Conservation (phyloP, 2,113 vertebrate species). For the Amia ocellicauda region DNA sequence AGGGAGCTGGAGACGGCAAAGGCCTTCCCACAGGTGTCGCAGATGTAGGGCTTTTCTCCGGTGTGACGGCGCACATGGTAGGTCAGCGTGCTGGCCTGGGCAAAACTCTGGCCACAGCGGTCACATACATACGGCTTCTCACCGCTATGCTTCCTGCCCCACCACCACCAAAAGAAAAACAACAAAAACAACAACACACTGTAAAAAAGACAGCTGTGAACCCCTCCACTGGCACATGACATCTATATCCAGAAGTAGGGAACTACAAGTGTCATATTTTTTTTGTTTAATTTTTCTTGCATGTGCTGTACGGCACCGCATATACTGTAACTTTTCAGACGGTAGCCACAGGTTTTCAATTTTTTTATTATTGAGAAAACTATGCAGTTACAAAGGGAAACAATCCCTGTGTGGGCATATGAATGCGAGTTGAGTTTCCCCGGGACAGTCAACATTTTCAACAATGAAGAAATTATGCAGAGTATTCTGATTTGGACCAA, state of each 20-base stretch:
- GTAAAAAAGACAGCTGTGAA: neutral
- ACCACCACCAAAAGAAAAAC: neutral
- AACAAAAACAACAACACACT: neutral
- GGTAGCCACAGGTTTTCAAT: too few relatives aligned
- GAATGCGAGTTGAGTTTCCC: too few relatives aligned
- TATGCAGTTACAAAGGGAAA: too few relatives aligned
- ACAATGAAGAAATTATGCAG: too few relatives aligned
- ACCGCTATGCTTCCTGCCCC: conserved; percentile 86
- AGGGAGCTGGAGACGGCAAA: conserved; percentile 97
- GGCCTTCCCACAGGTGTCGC: conserved; percentile 92
- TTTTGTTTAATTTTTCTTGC: neutral
- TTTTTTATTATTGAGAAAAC: too few relatives aligned
- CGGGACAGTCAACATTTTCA: too few relatives aligned
- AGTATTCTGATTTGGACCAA: too few relatives aligned
- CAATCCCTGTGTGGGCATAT: too few relatives aligned
- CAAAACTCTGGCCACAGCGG: conserved; percentile 89
- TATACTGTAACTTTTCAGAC: too few relatives aligned
- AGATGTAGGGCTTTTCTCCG: conserved; percentile 94
- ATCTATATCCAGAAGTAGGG: too few relatives aligned
- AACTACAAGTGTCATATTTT: too few relatives aligned
- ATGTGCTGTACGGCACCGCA: neutral
- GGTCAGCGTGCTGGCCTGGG: conserved; percentile 93
- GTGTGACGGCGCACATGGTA: conserved; percentile 96
- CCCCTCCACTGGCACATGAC: neutral
- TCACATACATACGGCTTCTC: conserved; percentile 97